Conservation (phyloP, 1,140 invertebrate species). For the Drosophila aff. region DNA sequence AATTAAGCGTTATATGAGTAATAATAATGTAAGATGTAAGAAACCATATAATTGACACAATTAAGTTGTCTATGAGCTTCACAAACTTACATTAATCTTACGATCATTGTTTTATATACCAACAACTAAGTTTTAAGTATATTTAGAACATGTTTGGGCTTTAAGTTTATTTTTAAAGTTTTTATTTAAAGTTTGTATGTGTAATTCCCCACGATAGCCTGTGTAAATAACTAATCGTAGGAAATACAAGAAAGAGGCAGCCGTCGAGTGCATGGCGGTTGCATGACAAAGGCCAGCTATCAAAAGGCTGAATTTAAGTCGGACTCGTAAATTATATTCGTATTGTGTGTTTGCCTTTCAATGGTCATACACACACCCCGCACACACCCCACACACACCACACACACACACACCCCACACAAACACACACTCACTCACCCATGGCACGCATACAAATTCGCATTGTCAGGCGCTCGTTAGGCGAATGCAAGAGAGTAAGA, state of each 20-base stretch:
- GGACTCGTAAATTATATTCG: slow-evolving; percentile 65
- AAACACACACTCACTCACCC: slow-evolving; percentile 13
- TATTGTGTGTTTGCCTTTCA: slow-evolving; percentile 68
- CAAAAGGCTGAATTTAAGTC: slow-evolving; percentile 46
- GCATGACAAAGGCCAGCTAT: slow-evolving; percentile 67
- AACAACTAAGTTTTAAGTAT: background rate
- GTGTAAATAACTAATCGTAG: slow-evolving; percentile 56
- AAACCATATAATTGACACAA: too few species aligned
- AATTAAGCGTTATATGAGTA: too few species aligned
- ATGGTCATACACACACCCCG: slow-evolving; percentile 7
- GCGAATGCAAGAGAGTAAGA: slow-evolving; percentile 22
- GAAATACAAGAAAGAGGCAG: slow-evolving; percentile 42
- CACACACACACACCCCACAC: background rate
- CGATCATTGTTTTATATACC: background rate
- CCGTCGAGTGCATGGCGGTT: slow-evolving; percentile 36
- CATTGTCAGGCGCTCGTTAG: slow-evolving; percentile 58
- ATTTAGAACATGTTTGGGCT: background rate
- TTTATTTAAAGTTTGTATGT: too few species aligned
- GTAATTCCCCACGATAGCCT: background rate
- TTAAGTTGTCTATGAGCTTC: background rate
- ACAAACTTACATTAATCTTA: background rate
- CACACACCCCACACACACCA: background rate
- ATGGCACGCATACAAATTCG: slow-evolving; percentile 30
- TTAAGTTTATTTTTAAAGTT: too few species aligned
- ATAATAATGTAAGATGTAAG: too few species aligned